Percentiles rank a stretch among this genome's conserved stretches.
Evolutionary conservation across 2,113 vertebrate genomes (phyloP).

Genomic region (Pachyramphus minor): DNA sequence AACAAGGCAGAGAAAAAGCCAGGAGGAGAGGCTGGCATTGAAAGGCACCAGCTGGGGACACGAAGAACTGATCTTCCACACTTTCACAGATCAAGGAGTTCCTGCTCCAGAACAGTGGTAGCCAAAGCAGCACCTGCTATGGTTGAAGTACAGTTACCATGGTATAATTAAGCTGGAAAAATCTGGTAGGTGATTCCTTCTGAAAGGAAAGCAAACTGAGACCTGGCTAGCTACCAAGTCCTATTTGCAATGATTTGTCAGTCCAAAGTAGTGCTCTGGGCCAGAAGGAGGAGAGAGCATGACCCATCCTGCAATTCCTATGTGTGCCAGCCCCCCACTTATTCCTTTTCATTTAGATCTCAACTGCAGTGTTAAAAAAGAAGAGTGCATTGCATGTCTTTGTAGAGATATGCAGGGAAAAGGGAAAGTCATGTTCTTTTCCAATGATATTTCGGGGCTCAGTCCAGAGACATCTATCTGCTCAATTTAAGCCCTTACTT

Average conservation of each 20-base stretch:
- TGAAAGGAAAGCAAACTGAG: background rate
- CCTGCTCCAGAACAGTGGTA: background rate
- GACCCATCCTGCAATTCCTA: background rate
- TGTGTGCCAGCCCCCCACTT: background rate
- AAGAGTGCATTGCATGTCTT: too few species aligned
- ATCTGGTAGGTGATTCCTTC: background rate
- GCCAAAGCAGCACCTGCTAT: background rate
- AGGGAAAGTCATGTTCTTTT: too few species aligned
- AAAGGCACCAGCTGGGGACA: background rate
- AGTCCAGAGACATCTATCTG: background rate
- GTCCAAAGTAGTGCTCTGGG: background rate
- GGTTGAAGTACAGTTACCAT: background rate
- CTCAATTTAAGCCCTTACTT: background rate
- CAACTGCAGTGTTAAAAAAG: too few species aligned
- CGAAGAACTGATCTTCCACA: background rate
- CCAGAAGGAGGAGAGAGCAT: background rate
- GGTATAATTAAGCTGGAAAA: background rate
- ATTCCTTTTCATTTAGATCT: background rate
- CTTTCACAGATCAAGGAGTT: background rate
- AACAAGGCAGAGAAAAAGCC: background rate
- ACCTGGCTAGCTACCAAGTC: background rate
- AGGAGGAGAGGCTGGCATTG: background rate
- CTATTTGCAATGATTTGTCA: background rate
- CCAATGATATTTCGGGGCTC: background rate
- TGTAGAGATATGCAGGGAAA: too few species aligned